phyloP scores from a whole-genome alignment of 2,888 invertebrate species.

The Litoditis marina region DNA sequence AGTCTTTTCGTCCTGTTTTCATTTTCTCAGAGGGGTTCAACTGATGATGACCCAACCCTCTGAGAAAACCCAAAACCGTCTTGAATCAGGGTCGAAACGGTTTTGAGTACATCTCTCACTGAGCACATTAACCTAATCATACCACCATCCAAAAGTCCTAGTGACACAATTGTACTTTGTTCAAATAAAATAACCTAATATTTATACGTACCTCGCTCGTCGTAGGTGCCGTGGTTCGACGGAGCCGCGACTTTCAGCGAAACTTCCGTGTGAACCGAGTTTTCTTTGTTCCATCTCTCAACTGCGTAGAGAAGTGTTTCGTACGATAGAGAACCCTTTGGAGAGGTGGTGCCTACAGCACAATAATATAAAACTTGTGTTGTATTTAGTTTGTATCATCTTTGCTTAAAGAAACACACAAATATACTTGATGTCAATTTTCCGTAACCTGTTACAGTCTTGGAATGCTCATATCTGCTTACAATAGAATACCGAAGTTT shows the following conservation, averaged over 20 bases:
- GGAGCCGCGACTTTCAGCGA: constrained; percentile 42
- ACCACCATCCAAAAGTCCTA: neutral
- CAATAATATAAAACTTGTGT: neutral
- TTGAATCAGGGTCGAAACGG: too few relatives aligned
- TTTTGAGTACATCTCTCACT: too few relatives aligned
- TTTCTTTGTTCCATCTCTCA: constrained; percentile 53
- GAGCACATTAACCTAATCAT: too few relatives aligned
- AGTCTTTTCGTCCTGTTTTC: too few relatives aligned
- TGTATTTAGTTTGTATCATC: too few relatives aligned
- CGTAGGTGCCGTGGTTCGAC: constrained; percentile 36
- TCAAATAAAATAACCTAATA: neutral
- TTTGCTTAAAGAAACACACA: too few relatives aligned
- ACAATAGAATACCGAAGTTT: too few relatives aligned
- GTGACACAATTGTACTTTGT: neutral
- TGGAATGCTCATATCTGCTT: neutral
- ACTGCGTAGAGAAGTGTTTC: constrained; percentile 53
- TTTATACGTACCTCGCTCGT: constrained; percentile 25
- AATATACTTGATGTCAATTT: neutral
- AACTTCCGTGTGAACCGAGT: constrained; percentile 42
- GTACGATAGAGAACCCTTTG: constrained; percentile 42
- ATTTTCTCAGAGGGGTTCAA: too few relatives aligned
- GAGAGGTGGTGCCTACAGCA: constrained; percentile 31
- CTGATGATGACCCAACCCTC: too few relatives aligned
- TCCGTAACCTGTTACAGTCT: neutral
- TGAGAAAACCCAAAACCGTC: too few relatives aligned